Percentiles rank a stretch among this genome's conserved stretches.
phyloP scores from a whole-genome alignment of 92 coral and sea anemone genomes.

The Metridium senile region DNA sequence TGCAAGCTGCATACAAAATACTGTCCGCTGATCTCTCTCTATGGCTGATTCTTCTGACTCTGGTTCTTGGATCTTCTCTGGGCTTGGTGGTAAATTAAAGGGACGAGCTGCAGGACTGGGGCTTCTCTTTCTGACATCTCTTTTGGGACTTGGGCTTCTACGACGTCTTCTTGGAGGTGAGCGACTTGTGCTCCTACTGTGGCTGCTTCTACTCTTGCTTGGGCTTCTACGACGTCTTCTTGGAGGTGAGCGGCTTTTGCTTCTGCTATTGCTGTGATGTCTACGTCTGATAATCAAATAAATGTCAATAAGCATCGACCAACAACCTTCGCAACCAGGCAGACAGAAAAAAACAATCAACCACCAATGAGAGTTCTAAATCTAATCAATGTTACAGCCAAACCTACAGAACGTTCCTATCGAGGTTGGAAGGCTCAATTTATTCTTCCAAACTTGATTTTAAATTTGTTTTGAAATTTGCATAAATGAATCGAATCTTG shows the following conservation, averaged over 20 bases:
- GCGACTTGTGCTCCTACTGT: conserved; percentile 46
- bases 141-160: conserved; percentile 55
- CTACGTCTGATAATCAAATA: neutral
- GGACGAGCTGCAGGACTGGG: conserved; percentile 47
- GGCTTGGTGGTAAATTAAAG: conserved; percentile 28
- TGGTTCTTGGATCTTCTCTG: conserved; percentile 46
- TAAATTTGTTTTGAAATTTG: too few relatives aligned
- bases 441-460: too few relatives aligned
- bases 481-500: too few relatives aligned
- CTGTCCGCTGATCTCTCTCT: conserved; percentile 94
- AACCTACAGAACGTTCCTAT: too few relatives aligned
- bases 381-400: too few relatives aligned
- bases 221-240: conserved; percentile 67
- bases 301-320: too few relatives aligned
- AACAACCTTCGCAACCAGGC: too few relatives aligned
- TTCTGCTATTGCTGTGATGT: conserved; percentile 14
- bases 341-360: too few relatives aligned
- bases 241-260: conserved; percentile 55
- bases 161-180: conserved; percentile 60
- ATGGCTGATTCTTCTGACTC: conserved; percentile 53
- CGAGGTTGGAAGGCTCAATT: too few relatives aligned
- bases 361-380: too few relatives aligned
- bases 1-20: conserved; percentile 99
- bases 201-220: conserved; percentile 61
- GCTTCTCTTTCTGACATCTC: conserved; percentile 33